Conservation (phyloP, 2,797 vertebrate genomes). For the Tokudaia muenninki region DNA sequence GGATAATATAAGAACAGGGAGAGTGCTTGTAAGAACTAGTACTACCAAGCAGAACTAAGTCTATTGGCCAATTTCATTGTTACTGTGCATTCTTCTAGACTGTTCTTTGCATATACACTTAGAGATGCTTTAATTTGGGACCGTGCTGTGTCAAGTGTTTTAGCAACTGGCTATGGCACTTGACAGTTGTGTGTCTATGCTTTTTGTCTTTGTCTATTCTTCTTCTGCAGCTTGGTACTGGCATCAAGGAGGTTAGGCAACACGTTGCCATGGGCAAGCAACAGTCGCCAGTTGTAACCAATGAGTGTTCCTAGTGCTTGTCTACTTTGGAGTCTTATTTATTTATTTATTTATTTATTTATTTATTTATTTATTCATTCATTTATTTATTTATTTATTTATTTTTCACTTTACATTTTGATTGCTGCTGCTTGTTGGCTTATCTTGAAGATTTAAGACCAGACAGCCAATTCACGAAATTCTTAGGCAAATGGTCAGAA, state of each 20-base stretch:
- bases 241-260: accelerated
- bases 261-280: background rate
- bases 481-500: no score
- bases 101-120: slow-evolving; percentile 23
- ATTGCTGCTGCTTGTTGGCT: background rate
- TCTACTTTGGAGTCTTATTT: background rate
- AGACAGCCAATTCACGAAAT: no score
- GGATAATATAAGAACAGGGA: background rate
- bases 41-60: background rate
- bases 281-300: background rate
- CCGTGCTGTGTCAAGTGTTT: background rate
- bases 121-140: background rate
- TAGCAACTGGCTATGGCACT: background rate
- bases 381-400: background rate
- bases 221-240: no score
- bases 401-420: background rate
- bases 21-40: background rate
- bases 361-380: accelerated
- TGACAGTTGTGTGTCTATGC: background rate
- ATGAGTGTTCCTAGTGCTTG: background rate
- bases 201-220: background rate
- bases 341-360: background rate
- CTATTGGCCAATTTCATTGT: background rate
- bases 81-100: background rate
- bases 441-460: background rate